Evolutionary conservation across 2,797 vertebrate species (phyloP).

Genomic region (Typhlichthys eigenmanni): DNA sequence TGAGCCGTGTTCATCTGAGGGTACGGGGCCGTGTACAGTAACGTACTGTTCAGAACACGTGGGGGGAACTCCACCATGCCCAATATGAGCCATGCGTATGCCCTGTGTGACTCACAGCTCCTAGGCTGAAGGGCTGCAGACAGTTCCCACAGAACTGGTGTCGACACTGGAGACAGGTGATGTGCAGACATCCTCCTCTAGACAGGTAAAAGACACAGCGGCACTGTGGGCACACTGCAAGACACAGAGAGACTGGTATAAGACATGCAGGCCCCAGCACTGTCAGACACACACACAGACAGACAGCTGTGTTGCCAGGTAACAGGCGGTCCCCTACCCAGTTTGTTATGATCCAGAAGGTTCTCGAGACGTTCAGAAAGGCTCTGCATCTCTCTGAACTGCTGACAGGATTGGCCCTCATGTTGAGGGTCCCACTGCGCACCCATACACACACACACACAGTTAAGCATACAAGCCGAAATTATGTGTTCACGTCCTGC

Average conservation of each 20-base stretch:
- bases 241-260: not conserved
- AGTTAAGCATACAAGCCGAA: conserved; percentile 3
- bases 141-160: conserved; percentile 82
- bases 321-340: conserved; percentile 31
- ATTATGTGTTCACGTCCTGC: not conserved
- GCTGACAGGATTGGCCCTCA: conserved; percentile 70
- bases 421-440: conserved; percentile 67
- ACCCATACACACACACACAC: conserved; percentile 16
- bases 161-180: conserved; percentile 78
- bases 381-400: conserved; percentile 70
- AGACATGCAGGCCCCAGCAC: conserved; percentile 52
- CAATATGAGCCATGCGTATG: not conserved
- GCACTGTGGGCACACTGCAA: conserved; percentile 77
- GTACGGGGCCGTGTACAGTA: no score
- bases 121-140: conserved; percentile 62
- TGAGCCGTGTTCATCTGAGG: no score
- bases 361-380: conserved; percentile 42
- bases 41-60: no score
- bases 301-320: no score
- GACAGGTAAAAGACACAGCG: conserved; percentile 72
- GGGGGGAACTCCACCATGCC: no score
- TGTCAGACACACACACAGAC: conserved; percentile 50
- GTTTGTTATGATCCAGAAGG: conserved; percentile 46
- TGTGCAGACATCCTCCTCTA: conserved; percentile 82
- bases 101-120: conserved; percentile 55